Evolutionary conservation across 2,888 invertebrate species (phyloP).

Genomic region (Pinctada fucata): DNA sequence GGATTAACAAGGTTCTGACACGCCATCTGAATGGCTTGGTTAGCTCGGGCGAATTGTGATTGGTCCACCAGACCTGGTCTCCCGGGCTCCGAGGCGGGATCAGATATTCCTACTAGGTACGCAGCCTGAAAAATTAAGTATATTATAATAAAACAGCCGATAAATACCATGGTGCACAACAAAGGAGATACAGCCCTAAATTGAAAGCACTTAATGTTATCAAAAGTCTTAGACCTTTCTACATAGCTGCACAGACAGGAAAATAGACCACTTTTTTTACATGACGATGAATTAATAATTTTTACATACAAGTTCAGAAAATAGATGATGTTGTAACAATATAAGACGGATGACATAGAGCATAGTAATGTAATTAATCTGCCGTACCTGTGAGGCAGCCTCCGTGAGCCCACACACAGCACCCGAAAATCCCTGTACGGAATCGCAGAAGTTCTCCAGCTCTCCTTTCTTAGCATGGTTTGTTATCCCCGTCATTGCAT

Average conservation of each 20-base stretch:
- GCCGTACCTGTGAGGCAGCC: conserved; percentile 87
- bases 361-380: too few species aligned
- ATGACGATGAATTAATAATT: too few species aligned
- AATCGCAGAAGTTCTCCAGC: conserved; percentile 89
- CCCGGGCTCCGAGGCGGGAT: conserved; percentile 92
- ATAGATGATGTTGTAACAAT: too few species aligned
- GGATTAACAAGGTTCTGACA: conserved; percentile 81
- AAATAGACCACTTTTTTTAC: too few species aligned
- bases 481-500: conserved; percentile 93
- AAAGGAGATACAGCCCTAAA: too few species aligned
- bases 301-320: too few species aligned
- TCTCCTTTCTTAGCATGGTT: conserved; percentile 91
- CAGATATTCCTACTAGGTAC: conserved; percentile 95
- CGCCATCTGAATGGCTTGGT: conserved; percentile 92
- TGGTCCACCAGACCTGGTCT: conserved; percentile 79
- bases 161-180: too few species aligned
- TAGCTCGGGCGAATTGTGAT: conserved; percentile 82
- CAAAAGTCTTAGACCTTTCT: background rate
- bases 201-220: too few species aligned
- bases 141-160: background rate
- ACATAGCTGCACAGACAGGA: background rate
- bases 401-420: conserved; percentile 95
- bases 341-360: too few species aligned
- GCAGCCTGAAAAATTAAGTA: conserved; percentile 81
- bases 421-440: conserved; percentile 89